A percentile compares a stretch with the other conserved stretches of the same genome.
These are phyloP conservation scores for Apeira syringaria DNA, from an alignment of 2,888 invertebrate species.

Conservation along the genomic window DNA sequence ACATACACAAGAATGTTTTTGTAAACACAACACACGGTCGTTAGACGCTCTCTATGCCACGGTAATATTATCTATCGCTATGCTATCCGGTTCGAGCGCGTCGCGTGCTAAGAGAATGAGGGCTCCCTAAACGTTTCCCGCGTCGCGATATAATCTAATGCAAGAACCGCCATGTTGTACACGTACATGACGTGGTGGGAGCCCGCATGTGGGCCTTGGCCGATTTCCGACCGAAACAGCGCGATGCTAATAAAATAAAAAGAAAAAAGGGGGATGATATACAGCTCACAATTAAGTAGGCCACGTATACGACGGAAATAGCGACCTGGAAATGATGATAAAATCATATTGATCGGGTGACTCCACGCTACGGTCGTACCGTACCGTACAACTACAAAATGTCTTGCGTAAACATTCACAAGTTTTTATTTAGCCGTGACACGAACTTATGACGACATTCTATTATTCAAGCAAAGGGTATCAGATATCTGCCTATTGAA, in stretches of 20 bases:
- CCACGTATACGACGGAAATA: constrained; percentile 32
- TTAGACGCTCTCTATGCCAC: constrained; percentile 40
- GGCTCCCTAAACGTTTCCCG: constrained; percentile 20
- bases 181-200: constrained; percentile 30
- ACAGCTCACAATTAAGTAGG: constrained; percentile 26
- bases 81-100: background rate
- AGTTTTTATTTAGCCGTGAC: constrained; percentile 47
- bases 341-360: constrained; percentile 27
- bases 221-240: constrained; percentile 39
- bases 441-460: constrained; percentile 31
- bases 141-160: background rate
- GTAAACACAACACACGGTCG: constrained; percentile 54
- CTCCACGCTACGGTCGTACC: constrained; percentile 21
- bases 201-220: constrained; percentile 43
- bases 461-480: constrained; percentile 31
- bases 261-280: constrained; percentile 40
- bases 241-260: constrained; percentile 39
- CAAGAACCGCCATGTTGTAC: constrained; percentile 13
- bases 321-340: constrained; percentile 25
- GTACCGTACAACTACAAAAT: background rate
- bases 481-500: constrained; percentile 34
- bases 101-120: background rate
- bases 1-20: constrained; percentile 51
- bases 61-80: too few relatives aligned
- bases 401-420: constrained; percentile 31